Evolutionary conservation across 1,140 invertebrate species (phyloP).

Genomic region (Sogatella furcifera): DNA sequence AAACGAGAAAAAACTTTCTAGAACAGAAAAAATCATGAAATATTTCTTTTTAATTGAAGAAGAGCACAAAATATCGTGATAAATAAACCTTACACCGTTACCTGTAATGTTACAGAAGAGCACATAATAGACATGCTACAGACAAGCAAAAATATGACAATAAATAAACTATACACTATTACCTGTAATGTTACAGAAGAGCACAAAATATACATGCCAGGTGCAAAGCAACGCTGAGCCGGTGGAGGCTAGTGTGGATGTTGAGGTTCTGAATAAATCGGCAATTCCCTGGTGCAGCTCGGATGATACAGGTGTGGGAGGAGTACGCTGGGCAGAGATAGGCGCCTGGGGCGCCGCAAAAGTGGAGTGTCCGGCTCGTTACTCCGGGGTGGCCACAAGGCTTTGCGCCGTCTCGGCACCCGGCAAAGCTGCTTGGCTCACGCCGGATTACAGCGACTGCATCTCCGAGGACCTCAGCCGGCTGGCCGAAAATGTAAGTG

Average conservation of each 20-base stretch:
- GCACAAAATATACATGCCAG: constrained; percentile 47
- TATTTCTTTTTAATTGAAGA: too few relatives aligned
- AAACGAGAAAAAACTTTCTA: too few relatives aligned
- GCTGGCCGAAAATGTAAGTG: constrained; percentile 49
- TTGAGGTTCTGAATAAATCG: constrained; percentile 48
- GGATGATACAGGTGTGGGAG: constrained; percentile 30
- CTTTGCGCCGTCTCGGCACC: constrained; percentile 21
- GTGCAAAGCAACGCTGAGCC: constrained; percentile 24
- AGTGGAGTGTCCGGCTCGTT: constrained; percentile 43
- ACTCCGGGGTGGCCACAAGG: constrained; percentile 17
- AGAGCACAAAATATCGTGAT: too few relatives aligned
- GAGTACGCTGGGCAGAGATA: constrained; percentile 42
- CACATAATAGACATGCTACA: constrained; percentile 50
- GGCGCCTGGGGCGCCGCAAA: constrained; percentile 46
- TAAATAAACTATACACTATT: too few relatives aligned
- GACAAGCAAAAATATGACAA: too few relatives aligned
- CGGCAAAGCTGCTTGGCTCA: constrained; percentile 53
- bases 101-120: constrained; percentile 20
- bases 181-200: constrained; percentile 37
- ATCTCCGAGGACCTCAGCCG: constrained; percentile 48
- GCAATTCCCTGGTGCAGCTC: constrained; percentile 40
- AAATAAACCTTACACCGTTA: not conserved
- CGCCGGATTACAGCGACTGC: constrained; percentile 61
- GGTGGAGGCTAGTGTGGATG: constrained; percentile 37
- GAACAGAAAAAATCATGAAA: too few relatives aligned